Percentiles rank a stretch among this genome's conserved stretches.
phyloP scores from a whole-genome alignment of 2,113 vertebrate genomes.

The Leuciscus idus region DNA sequence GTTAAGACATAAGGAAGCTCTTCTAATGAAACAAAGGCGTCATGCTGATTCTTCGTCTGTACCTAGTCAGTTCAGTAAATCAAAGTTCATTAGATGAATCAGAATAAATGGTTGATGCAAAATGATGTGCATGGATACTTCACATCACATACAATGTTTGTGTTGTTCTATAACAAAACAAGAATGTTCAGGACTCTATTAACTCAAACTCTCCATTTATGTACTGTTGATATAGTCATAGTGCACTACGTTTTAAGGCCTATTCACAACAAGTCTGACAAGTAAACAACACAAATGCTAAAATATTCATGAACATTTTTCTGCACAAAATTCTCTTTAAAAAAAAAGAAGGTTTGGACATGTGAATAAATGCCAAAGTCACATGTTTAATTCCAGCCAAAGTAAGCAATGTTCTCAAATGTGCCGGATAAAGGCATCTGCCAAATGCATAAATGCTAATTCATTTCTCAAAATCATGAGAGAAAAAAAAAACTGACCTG shows the following conservation, averaged over 20 bases:
- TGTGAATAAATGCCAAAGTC: neutral
- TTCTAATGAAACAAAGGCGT: neutral
- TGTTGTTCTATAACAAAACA: constrained; percentile 7
- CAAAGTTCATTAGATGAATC: neutral
- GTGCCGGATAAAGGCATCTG: neutral
- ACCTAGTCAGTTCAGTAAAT: neutral
- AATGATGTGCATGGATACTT: constrained; percentile 12
- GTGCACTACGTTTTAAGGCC: neutral
- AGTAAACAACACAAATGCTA: neutral
- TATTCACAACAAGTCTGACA: constrained; percentile 8
- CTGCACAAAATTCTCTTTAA: neutral
- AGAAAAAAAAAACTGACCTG: too few species aligned
- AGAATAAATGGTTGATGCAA: neutral
- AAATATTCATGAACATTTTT: neutral
- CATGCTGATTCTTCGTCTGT: neutral
- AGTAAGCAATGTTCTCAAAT: neutral
- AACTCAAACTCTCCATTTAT: neutral
- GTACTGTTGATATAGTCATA: constrained; percentile 1
- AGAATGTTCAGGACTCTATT: neutral
- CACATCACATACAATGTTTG: neutral
- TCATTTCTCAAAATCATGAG: too few species aligned
- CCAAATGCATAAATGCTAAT: too few species aligned
- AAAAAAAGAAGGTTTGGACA: neutral
- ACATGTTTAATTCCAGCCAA: neutral
- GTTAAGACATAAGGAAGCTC: neutral